Evolutionary conservation across 2,888 invertebrate species (phyloP), one percentile per base, ranked within the genome.

Genomic region (Eilema caniola): DNA sequence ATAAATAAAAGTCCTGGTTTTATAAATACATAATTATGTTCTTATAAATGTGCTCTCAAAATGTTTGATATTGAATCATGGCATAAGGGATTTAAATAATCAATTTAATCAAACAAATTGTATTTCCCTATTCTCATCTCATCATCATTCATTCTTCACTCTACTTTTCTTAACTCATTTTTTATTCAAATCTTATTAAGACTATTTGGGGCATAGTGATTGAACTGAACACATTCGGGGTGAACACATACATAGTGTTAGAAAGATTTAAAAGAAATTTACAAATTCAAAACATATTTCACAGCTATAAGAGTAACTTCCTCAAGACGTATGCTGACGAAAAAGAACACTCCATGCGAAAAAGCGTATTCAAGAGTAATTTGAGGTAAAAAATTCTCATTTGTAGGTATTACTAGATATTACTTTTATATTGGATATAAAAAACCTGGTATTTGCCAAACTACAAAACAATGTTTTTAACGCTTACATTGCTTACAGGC

Each of bases 401-500:
- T 25, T 37, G 23, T 3, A 37, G n/a, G 4, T 62, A 47, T 20
- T 20, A 47, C 47, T 47, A 47, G 0, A 47, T 20, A 20, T n/a
- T 47, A 20, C 20, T 20, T 20, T 20, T 20, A 7, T 47, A 16
- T 47, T 47, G 20, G 8, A 1, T 47, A 20, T 53, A 53, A 53
- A n/a, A 53, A 53, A 16, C 3, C 8, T 20, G 8, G n/a, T n/a
- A n/a, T n/a, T 3, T 25, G 25, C 7, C 14, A 20, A 28, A 25
- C n/a, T 3, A n/a, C n/a, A n/a, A n/a, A n/a, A n/a, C n/a, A n/a
- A n/a, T n/a, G n/a, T 23, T 3, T n/a, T 4, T 56, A 23, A 56
- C 20, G 0, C 2, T 23, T 11, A 11, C 2, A 33, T 57, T 10
- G 23, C 24, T 66, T 57, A 24, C 70, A 93, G 93, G 68, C 71